phyloP scores from a whole-genome alignment of 2,888 invertebrate species.

The Elmis aenea region DNA sequence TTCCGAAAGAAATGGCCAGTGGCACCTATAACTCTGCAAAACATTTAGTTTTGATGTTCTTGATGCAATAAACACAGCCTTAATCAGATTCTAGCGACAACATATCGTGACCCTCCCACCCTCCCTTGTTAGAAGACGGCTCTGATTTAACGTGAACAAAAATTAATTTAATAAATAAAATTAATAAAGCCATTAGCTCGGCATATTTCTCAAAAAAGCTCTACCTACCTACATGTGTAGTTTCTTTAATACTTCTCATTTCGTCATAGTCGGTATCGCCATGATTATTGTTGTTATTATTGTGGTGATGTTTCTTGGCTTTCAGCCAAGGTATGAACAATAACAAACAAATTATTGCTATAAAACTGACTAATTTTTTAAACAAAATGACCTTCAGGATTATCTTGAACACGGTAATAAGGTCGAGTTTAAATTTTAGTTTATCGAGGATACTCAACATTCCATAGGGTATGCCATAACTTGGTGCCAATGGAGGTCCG shows the following conservation, averaged over 20 bases:
- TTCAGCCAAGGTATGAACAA: conserved; percentile 62
- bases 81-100: too few species aligned
- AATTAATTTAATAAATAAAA: too few species aligned
- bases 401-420: conserved; percentile 69
- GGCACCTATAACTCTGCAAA: too few species aligned
- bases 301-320: conserved; percentile 24
- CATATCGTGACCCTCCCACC: too few species aligned
- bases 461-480: conserved; percentile 52
- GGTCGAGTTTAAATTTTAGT: conserved; percentile 64
- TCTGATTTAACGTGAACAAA: too few species aligned
- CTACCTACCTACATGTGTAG: too few species aligned
- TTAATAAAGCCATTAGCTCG: too few species aligned
- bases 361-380: conserved; percentile 76
- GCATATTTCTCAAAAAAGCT: too few species aligned
- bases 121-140: too few species aligned
- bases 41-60: too few species aligned
- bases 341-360: conserved; percentile 69
- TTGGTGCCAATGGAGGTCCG: conserved; percentile 23
- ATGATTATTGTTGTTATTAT: conserved; percentile 4
- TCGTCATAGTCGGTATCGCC: conserved; percentile 21
- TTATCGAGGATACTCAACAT: conserved; percentile 60
- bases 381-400: conserved; percentile 71
- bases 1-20: too few species aligned
- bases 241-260: conserved; percentile 17
- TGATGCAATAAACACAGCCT: too few species aligned